A percentile compares a stretch with the other conserved stretches of the same genome.
phyloP scores from a whole-genome alignment of 2,888 invertebrate genomes.

The Tetragnatha montana region DNA sequence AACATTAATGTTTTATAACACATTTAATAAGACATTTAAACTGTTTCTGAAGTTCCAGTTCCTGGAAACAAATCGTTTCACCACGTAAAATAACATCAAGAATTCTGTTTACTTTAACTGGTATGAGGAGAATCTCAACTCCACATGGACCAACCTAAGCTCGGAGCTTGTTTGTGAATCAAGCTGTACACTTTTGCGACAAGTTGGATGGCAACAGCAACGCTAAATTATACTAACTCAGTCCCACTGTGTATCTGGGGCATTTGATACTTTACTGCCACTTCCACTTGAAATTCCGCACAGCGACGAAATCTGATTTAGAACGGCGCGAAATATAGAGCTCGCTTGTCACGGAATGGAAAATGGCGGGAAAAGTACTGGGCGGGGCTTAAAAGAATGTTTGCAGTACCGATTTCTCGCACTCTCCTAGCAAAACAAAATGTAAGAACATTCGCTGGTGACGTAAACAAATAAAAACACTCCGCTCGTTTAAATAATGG shows the following conservation, averaged over 20 bases:
- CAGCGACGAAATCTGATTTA: slow-evolving; percentile 25
- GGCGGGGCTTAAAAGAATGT: not conserved
- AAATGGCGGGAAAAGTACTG: not conserved
- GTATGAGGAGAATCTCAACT: no score
- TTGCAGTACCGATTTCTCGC: not conserved
- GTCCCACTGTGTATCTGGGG: not conserved
- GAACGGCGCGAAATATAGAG: not conserved
- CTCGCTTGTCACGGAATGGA: slow-evolving; percentile 23
- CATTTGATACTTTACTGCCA: not conserved
- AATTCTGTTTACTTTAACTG: no score
- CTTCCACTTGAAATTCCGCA: not conserved
- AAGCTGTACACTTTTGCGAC: not conserved
- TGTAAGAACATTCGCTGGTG: not conserved
- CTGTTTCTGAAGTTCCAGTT: no score
- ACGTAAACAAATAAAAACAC: not conserved
- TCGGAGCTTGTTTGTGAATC: no score
- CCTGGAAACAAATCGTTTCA: no score
- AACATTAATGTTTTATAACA: no score
- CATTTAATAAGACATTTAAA: no score
- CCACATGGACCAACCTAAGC: no score
- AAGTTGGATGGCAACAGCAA: not conserved
- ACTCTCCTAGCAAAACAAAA: not conserved
- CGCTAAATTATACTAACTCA: not conserved
- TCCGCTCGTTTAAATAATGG: slow-evolving; percentile 2
- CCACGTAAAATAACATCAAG: no score